Base-by-base conservation (phyloP, 2,888 invertebrate species). In the Omphaloscelis lunosa region DNA sequence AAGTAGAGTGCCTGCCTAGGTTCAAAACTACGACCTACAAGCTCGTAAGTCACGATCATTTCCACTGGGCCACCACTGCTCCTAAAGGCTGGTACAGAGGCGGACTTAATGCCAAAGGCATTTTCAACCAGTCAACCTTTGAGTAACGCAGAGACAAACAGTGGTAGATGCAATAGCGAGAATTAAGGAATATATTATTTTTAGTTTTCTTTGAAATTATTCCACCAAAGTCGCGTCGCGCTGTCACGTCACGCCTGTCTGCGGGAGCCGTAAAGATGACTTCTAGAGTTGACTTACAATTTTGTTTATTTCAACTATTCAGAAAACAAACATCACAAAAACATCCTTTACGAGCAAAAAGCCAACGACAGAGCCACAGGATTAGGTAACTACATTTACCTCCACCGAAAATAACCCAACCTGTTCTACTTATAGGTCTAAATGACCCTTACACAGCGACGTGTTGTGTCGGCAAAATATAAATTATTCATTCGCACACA, bases 401-500 rank as follows among this genome's bases (percentile, higher is more conserved):
- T 29, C n/a, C 17, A 17, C 27, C 48, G 0, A 66, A 56, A 58
- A 67, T 29, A 79, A 71, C 27, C 58, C 56, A n/a, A 70, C 80
- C 61, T 68, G 29, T 56, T 61, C 48, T 29, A 53, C 48, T 39
- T 79, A 79, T 12, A 20, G 12, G 29, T 63, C 45, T 67, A 74
- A 74, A 74, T 71, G 67, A 81, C 59, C 65, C 66, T 58, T 58
- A 15, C 15, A 45, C 39, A 41, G 29, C 53, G n/a, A 66, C n/a
- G 62, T 68, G 65, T 63, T 12, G 45, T 66, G 75, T 45, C 12
- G 51, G 15, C 45, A 63, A 75, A 65, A 74, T 56, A 80, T 78
- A 63, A 72, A 85, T 87, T 84, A 87, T 85, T 85, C 82, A 85
- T 78, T 74, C 68, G 34, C 71, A 12, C 62, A 67, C 75, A 69